Evolutionary conservation across 2,888 invertebrate species (phyloP), one percentile per base, ranked within the genome.

Genomic region (Himalopsyche tibetana): DNA sequence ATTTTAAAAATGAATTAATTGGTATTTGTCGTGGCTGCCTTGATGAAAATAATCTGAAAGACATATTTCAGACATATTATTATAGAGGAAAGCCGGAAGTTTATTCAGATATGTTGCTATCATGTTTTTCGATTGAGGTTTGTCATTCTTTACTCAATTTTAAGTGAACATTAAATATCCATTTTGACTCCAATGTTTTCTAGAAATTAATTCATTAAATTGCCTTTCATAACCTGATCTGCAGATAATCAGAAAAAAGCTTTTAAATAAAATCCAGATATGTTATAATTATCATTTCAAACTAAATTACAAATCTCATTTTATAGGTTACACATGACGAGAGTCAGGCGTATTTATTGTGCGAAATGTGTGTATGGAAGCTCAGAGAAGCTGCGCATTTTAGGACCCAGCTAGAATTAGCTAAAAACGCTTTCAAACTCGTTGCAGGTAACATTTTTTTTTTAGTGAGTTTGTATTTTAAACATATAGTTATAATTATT

Each of bases 91-190:
- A 51, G 17, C 74, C 79, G 4, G 86, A 86, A 38, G 63, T 84
- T 0, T 84, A 84, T 40, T 51, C 84, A 36, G 84, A 86, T 28
- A 81, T 86, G 74, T 55, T 83, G n/a, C n/a, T 45, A 6, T 84
- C 74, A 12, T 86, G 86, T 40, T 86, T 86, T 74, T 84, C 86
- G 6, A 63, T 83, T 15, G 74, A 86, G 86, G 86, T 86, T 42
- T n/a, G 85, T 85, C 38, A 28, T 0, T 28, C 28, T 28, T 28
- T 28, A 51, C 9, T 42, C 42, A 51, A 11, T 51, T 51, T 51
- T 51, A n/a, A 69, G 15, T 36, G 42, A 28, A 28, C 28, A 28
- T 28, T 28, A 28, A 28, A 28, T 28, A 28, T 28, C 28, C 28
- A 28, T 28, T 28, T 28, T 28, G 28, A 28, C 28, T n/a, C n/a